Evolutionary conservation across 2,113 vertebrate genomes (phyloP).

Genomic region (Cyprinodon brontotheroides): DNA sequence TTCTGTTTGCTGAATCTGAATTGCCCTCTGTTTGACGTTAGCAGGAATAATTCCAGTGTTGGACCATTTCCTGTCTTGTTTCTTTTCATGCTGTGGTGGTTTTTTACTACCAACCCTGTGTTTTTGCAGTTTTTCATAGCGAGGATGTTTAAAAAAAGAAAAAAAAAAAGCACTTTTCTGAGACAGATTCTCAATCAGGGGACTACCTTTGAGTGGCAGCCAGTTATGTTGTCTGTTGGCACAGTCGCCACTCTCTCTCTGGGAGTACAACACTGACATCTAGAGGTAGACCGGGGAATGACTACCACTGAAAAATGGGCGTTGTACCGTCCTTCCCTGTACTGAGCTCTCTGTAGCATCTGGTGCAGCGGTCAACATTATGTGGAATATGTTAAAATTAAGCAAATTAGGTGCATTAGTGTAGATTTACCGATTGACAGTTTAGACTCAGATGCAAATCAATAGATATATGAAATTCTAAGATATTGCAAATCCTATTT

Average conservation of each 20-base stretch:
- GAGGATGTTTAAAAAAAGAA: slow-evolving; percentile 57
- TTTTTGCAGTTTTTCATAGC: slow-evolving; percentile 52
- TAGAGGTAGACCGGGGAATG: slow-evolving; percentile 52
- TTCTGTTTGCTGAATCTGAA: slow-evolving; percentile 25
- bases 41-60: slow-evolving; percentile 53
- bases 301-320: slow-evolving; percentile 59
- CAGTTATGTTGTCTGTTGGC: slow-evolving; percentile 51
- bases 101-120: slow-evolving; percentile 31
- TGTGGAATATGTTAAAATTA: slow-evolving; percentile 3
- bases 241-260: slow-evolving; percentile 27
- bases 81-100: slow-evolving; percentile 47
- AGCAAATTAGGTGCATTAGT: slow-evolving; percentile 1
- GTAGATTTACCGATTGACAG: slow-evolving; percentile 10
- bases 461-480: slow-evolving; percentile 21
- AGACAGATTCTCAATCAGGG: slow-evolving; percentile 64
- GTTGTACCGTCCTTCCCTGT: slow-evolving; percentile 47
- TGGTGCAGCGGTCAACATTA: slow-evolving; percentile 27
- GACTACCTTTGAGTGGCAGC: slow-evolving; percentile 55
- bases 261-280: slow-evolving; percentile 75
- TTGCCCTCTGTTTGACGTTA: slow-evolving; percentile 25
- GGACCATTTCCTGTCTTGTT: slow-evolving; percentile 58
- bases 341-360: slow-evolving; percentile 34
- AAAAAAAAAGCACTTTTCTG: slow-evolving; percentile 67
- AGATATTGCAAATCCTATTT: slow-evolving; percentile 23
- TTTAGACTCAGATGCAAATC: slow-evolving; percentile 40